phyloP scores from a whole-genome alignment of 2,113 vertebrate genomes.

The Myocastor coypus region DNA sequence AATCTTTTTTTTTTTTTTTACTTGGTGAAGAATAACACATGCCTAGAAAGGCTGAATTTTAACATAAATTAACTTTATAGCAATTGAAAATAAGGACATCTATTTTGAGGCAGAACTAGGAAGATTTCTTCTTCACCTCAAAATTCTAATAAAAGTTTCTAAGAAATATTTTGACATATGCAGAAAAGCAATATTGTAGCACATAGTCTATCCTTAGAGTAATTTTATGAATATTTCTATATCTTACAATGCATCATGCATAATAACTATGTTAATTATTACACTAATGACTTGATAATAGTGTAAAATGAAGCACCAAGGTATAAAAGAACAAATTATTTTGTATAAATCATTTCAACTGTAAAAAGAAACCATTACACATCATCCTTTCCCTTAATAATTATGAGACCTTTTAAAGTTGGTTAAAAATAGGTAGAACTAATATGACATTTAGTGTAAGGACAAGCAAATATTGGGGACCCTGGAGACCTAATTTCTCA shows the following conservation, averaged over 20 bases:
- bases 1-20: neutral
- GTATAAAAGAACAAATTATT: constrained; percentile 18
- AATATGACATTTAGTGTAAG: neutral
- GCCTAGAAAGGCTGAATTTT: neutral
- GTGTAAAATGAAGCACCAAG: constrained; percentile 23
- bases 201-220: neutral
- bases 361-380: neutral
- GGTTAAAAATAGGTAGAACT: neutral
- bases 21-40: neutral
- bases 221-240: constrained; percentile 1
- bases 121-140: constrained; percentile 5
- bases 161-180: neutral
- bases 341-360: neutral
- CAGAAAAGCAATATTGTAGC: neutral
- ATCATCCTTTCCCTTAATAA: neutral
- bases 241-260: neutral
- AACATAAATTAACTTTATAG: neutral
- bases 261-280: neutral
- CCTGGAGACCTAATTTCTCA: neutral
- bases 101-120: neutral
- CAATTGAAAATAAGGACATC: neutral
- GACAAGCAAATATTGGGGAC: neutral
- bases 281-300: constrained; percentile 9
- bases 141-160: neutral
- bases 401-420: neutral